Evolutionary conservation across 2,113 vertebrate species (phyloP).

Genomic region (Globicephala melas): DNA sequence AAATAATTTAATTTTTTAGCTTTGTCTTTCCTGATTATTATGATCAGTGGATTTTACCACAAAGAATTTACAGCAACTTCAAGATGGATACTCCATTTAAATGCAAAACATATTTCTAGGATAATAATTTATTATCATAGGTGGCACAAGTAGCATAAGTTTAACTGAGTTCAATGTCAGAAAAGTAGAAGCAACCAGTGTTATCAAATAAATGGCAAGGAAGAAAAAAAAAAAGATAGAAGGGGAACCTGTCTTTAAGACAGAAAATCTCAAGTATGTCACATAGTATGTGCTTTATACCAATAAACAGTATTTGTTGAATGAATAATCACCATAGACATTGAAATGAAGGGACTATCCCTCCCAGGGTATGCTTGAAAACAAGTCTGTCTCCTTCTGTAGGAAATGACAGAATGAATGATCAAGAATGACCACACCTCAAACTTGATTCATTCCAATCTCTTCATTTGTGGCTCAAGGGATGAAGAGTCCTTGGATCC

Average conservation of each 20-base stretch:
- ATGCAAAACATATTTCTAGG: not conserved
- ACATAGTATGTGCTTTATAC: not conserved
- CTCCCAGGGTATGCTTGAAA: not conserved
- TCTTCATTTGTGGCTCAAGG: not conserved
- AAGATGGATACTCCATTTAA: not conserved
- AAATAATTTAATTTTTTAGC: not conserved
- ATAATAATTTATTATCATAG: slow-evolving; percentile 1
- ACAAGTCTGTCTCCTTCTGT: not conserved
- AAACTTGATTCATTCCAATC: not conserved
- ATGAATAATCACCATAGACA: not conserved
- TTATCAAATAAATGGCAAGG: not conserved
- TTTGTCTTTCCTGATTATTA: not conserved
- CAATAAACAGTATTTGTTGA: not conserved
- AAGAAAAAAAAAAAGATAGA: not conserved
- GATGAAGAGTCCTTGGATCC: not conserved
- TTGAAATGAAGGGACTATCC: not conserved
- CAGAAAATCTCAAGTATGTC: not conserved
- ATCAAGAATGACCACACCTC: not conserved
- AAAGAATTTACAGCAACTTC: not conserved
- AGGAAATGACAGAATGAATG: not conserved
- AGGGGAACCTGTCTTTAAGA: not conserved
- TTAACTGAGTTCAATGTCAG: not conserved
- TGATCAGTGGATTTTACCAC: not conserved
- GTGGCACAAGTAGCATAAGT: not conserved
- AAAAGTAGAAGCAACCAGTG: not conserved